Evolutionary conservation across 1,140 invertebrate species (phyloP), one percentile per base, ranked within the genome.

Genomic region (Dufourea novaeangliae): DNA sequence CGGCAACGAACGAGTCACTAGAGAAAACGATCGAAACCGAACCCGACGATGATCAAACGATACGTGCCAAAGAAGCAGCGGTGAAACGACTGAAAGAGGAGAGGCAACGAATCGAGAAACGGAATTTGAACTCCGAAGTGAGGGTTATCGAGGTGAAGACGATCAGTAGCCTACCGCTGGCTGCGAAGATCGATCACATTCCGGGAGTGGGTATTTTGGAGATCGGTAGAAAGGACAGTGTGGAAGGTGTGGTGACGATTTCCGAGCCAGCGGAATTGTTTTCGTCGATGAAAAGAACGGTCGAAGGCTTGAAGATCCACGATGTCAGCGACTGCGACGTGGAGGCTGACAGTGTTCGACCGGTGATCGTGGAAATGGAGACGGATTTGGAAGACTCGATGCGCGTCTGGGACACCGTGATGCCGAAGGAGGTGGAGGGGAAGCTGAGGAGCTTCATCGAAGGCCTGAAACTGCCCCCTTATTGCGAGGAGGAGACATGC

Each of bases 361-460:
- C 46, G 20, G 46, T 50, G 46, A 50, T 50, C 20, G 46, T 50
- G 20, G 46, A 50, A n/a, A n/a, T 10, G 0, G 11, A 29, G 0
- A 2, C n/a, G n/a, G 54, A 74, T 37, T 52, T 27, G 41, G 69
- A 44, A 0, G 70, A 34, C 11, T 29, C 41, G 64, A 79, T 11
- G n/a, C n/a, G 32, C 39, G 46, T 4, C 10, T 78, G 77, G 74
- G 80, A 71, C 80, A 81, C 67, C 84, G 78, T 72, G 50, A 92
- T 94, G 74, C 91, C 92, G 0, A 87, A 88, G 2, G 92, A 94
- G 56, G 91, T 92, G 5, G 93, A 94, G 68, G 87, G 88, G 20
- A 92, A 91, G 37, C 78, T 94, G 27, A 79, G 93, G 63, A 91
- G 91, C 78, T 95, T 95, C 85, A 92, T 95, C 50, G 91, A 94